phyloP scores from a whole-genome alignment of 2,113 vertebrate species.

The Alaudala cheleensis region DNA sequence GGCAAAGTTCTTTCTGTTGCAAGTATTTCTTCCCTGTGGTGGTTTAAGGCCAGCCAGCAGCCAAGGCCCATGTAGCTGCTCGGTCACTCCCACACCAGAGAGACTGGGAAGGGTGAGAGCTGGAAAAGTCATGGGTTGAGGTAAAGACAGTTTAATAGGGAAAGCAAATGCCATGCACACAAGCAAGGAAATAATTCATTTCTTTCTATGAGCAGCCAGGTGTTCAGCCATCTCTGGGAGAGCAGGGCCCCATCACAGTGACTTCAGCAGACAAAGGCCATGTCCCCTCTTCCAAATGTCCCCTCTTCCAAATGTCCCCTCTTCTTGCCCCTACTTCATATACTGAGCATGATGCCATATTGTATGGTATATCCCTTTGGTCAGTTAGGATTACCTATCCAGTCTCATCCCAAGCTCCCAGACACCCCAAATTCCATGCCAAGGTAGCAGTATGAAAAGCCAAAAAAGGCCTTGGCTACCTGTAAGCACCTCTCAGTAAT shows the following conservation, averaged over 20 bases:
- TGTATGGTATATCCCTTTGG: too few relatives aligned
- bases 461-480: neutral
- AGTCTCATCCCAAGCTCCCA: neutral
- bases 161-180: neutral
- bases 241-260: neutral
- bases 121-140: neutral
- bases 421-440: neutral
- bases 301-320: fast-evolving
- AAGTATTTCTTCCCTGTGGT: neutral
- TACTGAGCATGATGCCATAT: neutral
- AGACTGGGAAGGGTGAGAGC: neutral
- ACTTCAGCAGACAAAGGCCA: neutral
- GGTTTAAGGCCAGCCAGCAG: neutral
- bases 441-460: neutral
- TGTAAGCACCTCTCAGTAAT: neutral
- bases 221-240: neutral
- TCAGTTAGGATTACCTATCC: neutral
- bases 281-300: neutral
- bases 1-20: neutral
- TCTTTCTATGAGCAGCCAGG: neutral
- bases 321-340: neutral
- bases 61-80: neutral
- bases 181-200: neutral
- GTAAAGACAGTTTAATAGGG: neutral
- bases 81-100: neutral